A percentile compares a stretch with the other conserved stretches of the same genome.
These are phyloP conservation scores for Aporrectodea caliginosa DNA, from an alignment of 1,140 invertebrate genomes.

Conservation along the genomic window DNA sequence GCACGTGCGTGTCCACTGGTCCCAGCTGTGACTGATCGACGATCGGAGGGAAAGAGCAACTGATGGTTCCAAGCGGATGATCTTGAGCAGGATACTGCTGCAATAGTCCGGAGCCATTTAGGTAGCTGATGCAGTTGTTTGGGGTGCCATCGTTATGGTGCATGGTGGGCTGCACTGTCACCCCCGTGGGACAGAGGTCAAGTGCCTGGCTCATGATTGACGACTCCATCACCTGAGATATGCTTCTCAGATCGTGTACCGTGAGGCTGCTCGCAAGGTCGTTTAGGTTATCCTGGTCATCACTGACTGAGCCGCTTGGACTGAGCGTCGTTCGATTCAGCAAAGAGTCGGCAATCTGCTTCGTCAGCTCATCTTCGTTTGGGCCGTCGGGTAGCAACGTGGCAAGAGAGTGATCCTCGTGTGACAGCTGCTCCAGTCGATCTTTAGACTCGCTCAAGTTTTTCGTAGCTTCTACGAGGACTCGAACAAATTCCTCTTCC, in stretches of 20 bases:
- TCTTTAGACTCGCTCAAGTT: conserved; percentile 36
- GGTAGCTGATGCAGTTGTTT: too few relatives aligned
- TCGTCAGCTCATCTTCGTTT: conserved; percentile 39
- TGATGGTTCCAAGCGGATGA: neutral
- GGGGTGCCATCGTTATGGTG: too few relatives aligned
- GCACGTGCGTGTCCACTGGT: neutral
- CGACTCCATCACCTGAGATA: conserved; percentile 40
- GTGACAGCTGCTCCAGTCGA: conserved; percentile 68
- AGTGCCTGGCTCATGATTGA: neutral
- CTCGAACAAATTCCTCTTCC: conserved; percentile 76
- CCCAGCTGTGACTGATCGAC: neutral
- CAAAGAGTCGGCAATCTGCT: conserved; percentile 38
- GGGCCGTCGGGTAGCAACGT: neutral
- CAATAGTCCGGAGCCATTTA: neutral
- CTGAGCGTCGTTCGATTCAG: conserved; percentile 32
- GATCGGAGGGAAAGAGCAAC: too few relatives aligned
- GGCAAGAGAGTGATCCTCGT: neutral
- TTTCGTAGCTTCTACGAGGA: conserved; percentile 68
- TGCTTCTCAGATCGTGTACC: conserved; percentile 45
- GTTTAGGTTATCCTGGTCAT: conserved; percentile 38
- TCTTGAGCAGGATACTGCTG: neutral
- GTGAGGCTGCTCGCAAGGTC: conserved; percentile 46
- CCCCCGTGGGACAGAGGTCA: neutral
- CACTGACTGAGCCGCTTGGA: conserved; percentile 22
- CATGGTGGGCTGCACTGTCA: neutral